Base-by-base conservation (phyloP, 1,140 invertebrate genomes). In the Chionoecetes opilio region DNA sequence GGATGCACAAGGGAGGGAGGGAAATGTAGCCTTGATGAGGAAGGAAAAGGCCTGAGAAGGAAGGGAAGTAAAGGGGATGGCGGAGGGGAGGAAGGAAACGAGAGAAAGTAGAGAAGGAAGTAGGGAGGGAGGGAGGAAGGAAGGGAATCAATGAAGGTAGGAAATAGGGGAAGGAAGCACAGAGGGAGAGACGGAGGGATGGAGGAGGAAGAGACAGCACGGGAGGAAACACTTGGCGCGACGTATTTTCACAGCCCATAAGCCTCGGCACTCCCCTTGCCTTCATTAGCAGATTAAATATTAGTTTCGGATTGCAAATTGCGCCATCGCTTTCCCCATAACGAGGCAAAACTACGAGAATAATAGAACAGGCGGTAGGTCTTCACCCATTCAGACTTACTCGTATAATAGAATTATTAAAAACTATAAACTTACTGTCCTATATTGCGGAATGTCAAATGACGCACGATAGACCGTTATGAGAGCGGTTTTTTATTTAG, bases 141-240 rank as follows among this genome's bases (percentile, higher is more conserved):
- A 31, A 87, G 34, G 86, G 38, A 87, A 41, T 35, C 86, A 34
- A 34, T 37, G 86, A 34, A 87, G 86, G 38, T 21, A 37, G 38
- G 38, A 87, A 87, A 87, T 21, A 34, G 38, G 34, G 86, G n/a
- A 37, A 87, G n/a, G 86, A 41, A 87, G 86, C 2, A 34, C 29
- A 87, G 86, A 87, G n/a, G 38, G 34, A 34, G 86, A 87, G 86
- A 34, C 34, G 86, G n/a, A 87, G 86, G 38, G 38, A 34, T 21
- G 26, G 14, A 75, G 63, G 63, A 21, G 8, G 2, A n/a, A n/a
- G n/a, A 21, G 63, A 75, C 63, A 75, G 21, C 26, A 75, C 21
- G 11, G n/a, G 63, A 53, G 46, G 46, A 53, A 53, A 17, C 21
- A 53, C 46, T 2, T 21, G 63, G 8, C 11, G 21, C 1, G 63